Conservation (phyloP, 2,113 vertebrate species). For the Butorides virescens region DNA sequence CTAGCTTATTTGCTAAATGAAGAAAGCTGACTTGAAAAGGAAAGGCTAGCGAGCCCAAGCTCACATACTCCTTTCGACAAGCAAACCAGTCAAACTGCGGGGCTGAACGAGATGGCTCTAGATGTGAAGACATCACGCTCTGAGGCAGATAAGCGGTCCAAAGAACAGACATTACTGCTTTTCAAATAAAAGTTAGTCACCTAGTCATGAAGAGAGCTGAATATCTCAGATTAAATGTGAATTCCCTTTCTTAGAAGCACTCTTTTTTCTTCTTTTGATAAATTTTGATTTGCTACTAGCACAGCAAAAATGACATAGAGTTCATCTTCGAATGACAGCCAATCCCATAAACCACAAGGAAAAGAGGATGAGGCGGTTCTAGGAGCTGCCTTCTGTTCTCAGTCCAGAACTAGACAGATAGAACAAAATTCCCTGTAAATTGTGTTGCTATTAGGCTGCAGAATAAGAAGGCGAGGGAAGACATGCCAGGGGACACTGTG, state of each 20-base stretch:
- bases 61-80: not conserved
- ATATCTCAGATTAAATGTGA: not conserved
- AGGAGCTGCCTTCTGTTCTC: not conserved
- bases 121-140: not conserved
- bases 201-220: not conserved
- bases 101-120: not conserved
- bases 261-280: not conserved
- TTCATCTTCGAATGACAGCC: not conserved
- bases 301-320: not conserved
- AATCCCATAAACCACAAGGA: not conserved
- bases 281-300: not conserved
- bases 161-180: conserved; percentile 17
- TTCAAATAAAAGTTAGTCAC: not conserved
- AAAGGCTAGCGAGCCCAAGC: not conserved
- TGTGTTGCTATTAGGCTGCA: not conserved
- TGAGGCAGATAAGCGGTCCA: conserved; percentile 26
- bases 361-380: not conserved
- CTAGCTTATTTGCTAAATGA: not conserved
- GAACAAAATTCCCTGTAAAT: not conserved
- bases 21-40: not conserved
- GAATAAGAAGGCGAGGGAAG: not conserved
- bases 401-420: not conserved
- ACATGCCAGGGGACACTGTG: not conserved
- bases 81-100: not conserved
- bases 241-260: not conserved